A percentile compares a stretch with the other conserved stretches of the same genome.
These are phyloP conservation scores for Autographa gamma DNA, from an alignment of 2,888 invertebrate species.

Conservation along the genomic window DNA sequence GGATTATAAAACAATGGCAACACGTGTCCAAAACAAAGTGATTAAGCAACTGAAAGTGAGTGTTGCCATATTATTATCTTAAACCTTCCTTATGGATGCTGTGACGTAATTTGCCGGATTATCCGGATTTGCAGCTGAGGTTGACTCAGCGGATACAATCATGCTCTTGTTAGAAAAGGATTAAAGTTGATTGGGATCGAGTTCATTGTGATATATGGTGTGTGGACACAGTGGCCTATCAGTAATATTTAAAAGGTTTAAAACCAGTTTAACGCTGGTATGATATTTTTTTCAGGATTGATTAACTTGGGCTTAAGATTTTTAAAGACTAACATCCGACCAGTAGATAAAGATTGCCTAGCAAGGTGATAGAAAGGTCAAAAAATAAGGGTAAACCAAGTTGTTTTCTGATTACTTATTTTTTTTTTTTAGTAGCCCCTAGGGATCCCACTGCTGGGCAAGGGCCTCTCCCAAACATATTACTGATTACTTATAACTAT, in stretches of 20 bases:
- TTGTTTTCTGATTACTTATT: no score
- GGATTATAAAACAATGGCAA: not conserved
- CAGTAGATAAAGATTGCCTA: no score
- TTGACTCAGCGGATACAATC: not conserved
- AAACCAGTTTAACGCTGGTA: no score
- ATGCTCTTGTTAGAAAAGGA: conserved; percentile 12
- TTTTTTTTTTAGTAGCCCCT: no score
- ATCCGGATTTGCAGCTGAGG: conserved; percentile 33
- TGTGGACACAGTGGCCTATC: not conserved
- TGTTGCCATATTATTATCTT: conserved; percentile 11
- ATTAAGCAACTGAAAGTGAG: conserved; percentile 1
- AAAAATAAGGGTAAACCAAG: no score
- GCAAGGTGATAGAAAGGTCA: no score
- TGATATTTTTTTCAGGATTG: no score
- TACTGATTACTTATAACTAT: no score
- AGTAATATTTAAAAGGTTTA: not conserved
- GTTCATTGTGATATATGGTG: not conserved
- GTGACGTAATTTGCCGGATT: conserved; percentile 22
- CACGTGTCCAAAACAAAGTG: not conserved
- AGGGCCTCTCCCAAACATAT: no score
- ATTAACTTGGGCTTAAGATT: no score
- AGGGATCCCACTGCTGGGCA: no score
- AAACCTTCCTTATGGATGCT: conserved; percentile 16
- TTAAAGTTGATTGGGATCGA: conserved; percentile 14
- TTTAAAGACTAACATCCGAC: no score